Evolutionary conservation across 2,797 vertebrate genomes (phyloP).

Genomic region (Gorsachius magnificus): DNA sequence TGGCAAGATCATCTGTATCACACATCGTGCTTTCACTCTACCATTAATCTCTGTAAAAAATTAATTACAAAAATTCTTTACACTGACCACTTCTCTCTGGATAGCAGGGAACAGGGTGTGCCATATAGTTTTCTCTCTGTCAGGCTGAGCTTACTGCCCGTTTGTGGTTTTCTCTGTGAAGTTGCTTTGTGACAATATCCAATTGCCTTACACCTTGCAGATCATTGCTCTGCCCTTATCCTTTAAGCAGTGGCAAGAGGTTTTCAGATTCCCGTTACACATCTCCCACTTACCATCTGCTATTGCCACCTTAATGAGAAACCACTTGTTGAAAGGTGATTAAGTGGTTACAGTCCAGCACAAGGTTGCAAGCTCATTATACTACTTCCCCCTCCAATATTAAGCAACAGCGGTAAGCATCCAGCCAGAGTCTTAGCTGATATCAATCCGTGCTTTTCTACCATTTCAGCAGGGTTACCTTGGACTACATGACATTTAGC

Average conservation of each 20-base stretch:
- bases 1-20: neutral
- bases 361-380: conserved; percentile 31
- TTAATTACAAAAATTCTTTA: neutral
- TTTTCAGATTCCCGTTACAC: conserved; percentile 10
- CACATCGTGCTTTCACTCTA: neutral
- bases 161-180: neutral
- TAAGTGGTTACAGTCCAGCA: neutral
- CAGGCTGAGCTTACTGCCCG: neutral
- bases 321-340: conserved; percentile 48
- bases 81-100: neutral
- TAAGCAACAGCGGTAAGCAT: neutral
- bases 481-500: neutral
- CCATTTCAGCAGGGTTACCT: neutral
- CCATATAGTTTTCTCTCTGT: neutral
- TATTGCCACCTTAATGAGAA: conserved; percentile 1
- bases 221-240: neutral
- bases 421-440: neutral
- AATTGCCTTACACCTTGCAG: conserved; percentile 15
- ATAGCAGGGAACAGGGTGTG: neutral
- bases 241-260: neutral
- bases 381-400: neutral
- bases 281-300: neutral
- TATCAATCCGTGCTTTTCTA: neutral
- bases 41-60: neutral
- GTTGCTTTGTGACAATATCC: neutral